phyloP scores from a whole-genome alignment of 2,113 vertebrate genomes.

The Cacatua alba region DNA sequence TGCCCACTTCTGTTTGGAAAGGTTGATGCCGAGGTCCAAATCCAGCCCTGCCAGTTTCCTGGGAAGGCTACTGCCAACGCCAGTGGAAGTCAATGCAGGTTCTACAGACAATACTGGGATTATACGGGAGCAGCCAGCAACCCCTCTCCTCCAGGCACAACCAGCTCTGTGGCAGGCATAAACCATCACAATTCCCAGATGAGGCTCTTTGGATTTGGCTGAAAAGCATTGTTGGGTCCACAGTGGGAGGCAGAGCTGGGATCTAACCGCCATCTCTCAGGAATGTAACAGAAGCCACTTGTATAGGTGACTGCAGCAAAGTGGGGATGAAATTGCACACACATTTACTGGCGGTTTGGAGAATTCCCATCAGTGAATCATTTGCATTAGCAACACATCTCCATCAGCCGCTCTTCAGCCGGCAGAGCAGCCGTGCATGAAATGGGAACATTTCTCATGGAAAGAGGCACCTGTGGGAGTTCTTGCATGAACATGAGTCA shows the following conservation, averaged over 20 bases:
- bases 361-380: conserved; percentile 45
- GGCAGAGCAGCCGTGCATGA: conserved; percentile 17
- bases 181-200: background rate
- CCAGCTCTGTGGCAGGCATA: background rate
- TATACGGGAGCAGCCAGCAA: background rate
- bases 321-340: background rate
- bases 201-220: background rate
- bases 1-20: background rate
- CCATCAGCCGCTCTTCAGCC: background rate
- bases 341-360: background rate
- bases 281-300: background rate
- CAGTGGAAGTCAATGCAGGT: background rate
- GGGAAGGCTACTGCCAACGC: background rate
- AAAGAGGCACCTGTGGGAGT: conserved; percentile 27
- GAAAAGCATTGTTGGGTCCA: background rate
- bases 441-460: conserved; percentile 33
- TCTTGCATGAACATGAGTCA: background rate
- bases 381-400: conserved; percentile 42
- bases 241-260: background rate
- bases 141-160: background rate
- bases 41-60: background rate
- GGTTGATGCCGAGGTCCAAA: background rate
- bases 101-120: background rate
- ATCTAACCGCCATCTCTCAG: background rate
- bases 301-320: background rate